These are phyloP conservation scores for Haemorhous mexicanus DNA, from an alignment of 2,113 vertebrate species.

Conservation along the genomic window DNA sequence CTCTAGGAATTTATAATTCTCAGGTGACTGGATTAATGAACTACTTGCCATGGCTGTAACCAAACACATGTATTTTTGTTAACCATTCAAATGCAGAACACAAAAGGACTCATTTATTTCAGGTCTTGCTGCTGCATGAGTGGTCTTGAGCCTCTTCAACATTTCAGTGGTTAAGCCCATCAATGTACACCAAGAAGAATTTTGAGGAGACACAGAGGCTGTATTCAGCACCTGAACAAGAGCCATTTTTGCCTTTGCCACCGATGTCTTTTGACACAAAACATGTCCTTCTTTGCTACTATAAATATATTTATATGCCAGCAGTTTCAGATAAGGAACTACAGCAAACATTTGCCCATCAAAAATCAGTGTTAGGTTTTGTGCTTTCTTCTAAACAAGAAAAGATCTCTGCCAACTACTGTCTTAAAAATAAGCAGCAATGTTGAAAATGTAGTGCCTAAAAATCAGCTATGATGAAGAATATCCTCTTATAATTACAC, in stretches of 20 bases:
- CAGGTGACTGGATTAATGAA: neutral
- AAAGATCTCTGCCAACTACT: neutral
- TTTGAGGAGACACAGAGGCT: neutral
- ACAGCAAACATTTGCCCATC: neutral
- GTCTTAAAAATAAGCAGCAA: neutral
- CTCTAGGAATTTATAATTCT: neutral
- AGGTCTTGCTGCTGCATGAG: neutral
- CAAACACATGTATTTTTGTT: neutral
- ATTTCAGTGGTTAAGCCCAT: neutral
- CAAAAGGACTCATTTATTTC: neutral
- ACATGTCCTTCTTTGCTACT: neutral
- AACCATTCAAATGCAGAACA: neutral
- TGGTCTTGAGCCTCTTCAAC: neutral
- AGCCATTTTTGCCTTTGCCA: neutral
- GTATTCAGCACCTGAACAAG: neutral
- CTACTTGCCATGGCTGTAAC: neutral
- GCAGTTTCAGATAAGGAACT: neutral
- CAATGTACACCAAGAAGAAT: neutral
- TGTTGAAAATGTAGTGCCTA: neutral
- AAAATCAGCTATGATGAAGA: neutral
- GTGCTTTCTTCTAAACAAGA: neutral
- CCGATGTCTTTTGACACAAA: neutral
- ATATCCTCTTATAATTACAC: neutral
- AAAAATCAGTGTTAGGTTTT: neutral
- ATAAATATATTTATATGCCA: neutral